Evolutionary conservation across 2,888 invertebrate species (phyloP).

Genomic region (Cloeon dipterum): DNA sequence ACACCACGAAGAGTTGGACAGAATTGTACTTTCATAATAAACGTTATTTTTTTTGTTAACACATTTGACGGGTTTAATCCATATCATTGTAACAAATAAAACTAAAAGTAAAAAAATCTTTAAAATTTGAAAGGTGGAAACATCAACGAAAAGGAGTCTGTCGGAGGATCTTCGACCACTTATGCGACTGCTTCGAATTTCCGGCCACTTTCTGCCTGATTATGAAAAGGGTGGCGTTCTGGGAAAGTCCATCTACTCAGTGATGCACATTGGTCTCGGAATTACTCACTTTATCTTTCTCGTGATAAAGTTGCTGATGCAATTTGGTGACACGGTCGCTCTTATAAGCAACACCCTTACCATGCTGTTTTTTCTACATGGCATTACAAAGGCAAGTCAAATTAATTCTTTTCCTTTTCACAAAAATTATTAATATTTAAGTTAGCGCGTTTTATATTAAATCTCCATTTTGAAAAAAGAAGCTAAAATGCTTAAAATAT

Average conservation of each 20-base stretch:
- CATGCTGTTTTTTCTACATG: constrained; percentile 14
- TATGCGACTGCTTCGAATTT: constrained; percentile 49
- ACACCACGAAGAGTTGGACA: no score
- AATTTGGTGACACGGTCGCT: constrained; percentile 2
- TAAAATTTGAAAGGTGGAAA: no score
- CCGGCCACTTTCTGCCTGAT: constrained; percentile 59
- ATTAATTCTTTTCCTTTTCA: neutral
- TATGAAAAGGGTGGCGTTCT: constrained; percentile 28
- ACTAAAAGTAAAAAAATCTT: no score
- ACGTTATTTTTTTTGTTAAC: no score
- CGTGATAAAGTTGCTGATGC: neutral
- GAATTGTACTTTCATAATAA: no score
- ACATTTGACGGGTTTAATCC: no score
- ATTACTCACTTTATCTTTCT: constrained; percentile 4
- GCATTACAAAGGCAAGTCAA: constrained; percentile 2
- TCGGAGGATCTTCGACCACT: constrained; percentile 70
- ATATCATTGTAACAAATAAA: no score
- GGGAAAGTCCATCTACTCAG: constrained; percentile 13
- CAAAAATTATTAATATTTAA: no score
- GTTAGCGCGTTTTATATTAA: no score
- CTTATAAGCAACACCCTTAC: constrained; percentile 43
- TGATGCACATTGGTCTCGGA: constrained; percentile 14
- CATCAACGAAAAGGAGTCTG: constrained; percentile 43
- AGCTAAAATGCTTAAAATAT: no score
- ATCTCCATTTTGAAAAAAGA: no score